These are phyloP conservation scores for Calliphora vicina DNA, from an alignment of 1,140 invertebrate genomes.

Conservation along the genomic window DNA sequence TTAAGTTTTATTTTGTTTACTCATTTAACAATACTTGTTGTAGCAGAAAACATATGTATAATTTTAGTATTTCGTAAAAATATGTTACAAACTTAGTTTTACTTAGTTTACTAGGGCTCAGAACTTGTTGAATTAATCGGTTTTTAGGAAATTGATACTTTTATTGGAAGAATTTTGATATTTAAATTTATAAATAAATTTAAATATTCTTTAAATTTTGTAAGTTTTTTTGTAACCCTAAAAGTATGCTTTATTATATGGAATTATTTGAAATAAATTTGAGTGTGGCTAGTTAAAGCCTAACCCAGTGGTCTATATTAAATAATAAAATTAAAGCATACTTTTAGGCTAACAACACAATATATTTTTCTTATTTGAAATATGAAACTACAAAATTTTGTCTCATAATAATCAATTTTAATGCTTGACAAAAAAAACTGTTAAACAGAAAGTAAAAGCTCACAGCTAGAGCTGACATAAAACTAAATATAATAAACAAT, in stretches of 20 bases:
- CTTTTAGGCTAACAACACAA: neutral
- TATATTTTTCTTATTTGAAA: neutral
- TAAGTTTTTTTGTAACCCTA: too few relatives aligned
- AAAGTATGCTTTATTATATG: too few relatives aligned
- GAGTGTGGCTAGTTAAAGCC: too few relatives aligned
- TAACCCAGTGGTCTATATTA: neutral
- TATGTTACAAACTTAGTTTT: neutral
- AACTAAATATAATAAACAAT: neutral
- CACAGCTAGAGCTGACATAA: neutral
- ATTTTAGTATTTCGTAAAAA: too few relatives aligned
- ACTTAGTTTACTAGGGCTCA: too few relatives aligned
- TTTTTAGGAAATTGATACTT: too few relatives aligned
- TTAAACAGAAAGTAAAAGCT: neutral
- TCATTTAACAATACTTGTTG: neutral
- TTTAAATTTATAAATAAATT: too few relatives aligned
- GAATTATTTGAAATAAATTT: too few relatives aligned
- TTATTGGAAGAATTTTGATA: too few relatives aligned
- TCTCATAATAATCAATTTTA: neutral
- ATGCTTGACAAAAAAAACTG: neutral
- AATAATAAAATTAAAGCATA: neutral
- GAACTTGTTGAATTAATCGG: too few relatives aligned
- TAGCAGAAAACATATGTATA: too few relatives aligned
- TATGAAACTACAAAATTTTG: neutral
- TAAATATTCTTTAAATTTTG: too few relatives aligned
- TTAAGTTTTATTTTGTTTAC: neutral